Conservation (phyloP, 2,113 vertebrate species). For the Carettochelys insculpta region DNA sequence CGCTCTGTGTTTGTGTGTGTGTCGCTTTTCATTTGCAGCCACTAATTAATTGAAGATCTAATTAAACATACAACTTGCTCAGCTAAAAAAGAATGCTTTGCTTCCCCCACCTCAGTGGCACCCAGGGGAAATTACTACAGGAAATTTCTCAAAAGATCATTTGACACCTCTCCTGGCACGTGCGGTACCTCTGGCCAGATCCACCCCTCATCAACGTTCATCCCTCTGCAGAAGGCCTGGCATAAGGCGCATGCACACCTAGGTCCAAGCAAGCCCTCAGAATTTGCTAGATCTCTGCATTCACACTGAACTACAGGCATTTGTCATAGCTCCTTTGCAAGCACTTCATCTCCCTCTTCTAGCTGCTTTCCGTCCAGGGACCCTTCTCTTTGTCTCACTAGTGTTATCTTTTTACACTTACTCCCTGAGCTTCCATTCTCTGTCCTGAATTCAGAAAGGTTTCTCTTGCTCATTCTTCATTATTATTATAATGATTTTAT, state of each 20-base stretch:
- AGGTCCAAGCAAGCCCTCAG: background rate
- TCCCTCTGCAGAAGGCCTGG: fast-evolving
- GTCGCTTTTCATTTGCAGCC: fast-evolving
- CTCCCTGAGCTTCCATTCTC: background rate
- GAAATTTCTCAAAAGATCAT: background rate
- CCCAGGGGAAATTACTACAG: background rate
- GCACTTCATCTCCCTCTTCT: background rate
- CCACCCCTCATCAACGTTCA: background rate
- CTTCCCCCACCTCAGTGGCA: fast-evolving
- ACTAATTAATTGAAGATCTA: background rate
- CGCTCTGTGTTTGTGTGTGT: fast-evolving
- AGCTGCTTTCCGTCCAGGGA: background rate
- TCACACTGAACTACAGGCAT: background rate
- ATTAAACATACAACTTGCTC: background rate
- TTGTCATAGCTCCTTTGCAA: background rate
- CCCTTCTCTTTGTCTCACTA: background rate
- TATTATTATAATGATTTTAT: fast-evolving
- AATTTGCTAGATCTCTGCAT: background rate
- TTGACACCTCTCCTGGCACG: background rate
- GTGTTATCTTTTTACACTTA: background rate
- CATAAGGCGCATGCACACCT: background rate
- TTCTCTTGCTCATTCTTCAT: background rate
- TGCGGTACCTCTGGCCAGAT: background rate
- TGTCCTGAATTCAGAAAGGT: background rate
- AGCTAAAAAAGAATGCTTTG: fast-evolving